These are phyloP conservation scores for Aratinga solstitialis DNA, from an alignment of 2,797 vertebrate species.

Conservation along the genomic window DNA sequence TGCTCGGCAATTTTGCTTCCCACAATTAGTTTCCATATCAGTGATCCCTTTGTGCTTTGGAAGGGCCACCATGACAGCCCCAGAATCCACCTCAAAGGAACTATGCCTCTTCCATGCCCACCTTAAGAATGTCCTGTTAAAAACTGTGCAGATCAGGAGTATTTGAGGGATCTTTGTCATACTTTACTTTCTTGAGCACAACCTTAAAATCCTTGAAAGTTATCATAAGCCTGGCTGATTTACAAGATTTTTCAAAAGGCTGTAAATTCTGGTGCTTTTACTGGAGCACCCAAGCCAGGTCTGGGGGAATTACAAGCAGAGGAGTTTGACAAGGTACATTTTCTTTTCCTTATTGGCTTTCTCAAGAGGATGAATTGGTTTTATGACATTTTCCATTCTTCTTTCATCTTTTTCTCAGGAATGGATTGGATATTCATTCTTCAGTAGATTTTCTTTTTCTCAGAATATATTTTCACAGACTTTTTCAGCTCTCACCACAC, in stretches of 20 bases:
- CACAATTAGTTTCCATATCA: background rate
- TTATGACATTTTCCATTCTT: slow-evolving; percentile 9
- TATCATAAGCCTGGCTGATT: background rate
- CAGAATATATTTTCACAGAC: background rate
- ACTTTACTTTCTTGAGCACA: background rate
- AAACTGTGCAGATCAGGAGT: background rate
- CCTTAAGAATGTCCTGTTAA: background rate
- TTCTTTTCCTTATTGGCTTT: background rate
- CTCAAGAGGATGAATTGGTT: background rate
- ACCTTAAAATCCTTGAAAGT: background rate
- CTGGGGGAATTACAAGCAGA: background rate
- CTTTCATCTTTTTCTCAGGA: background rate
- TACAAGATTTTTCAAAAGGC: background rate
- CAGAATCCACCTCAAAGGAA: background rate
- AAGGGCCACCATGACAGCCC: background rate
- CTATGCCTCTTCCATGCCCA: background rate
- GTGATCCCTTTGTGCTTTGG: rapidly evolving
- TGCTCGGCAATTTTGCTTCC: background rate
- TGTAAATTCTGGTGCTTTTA: background rate
- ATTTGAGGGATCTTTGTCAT: background rate
- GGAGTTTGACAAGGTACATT: background rate
- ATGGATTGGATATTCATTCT: background rate
- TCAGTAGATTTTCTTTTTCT: background rate
- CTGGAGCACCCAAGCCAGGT: background rate
- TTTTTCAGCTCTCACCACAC: background rate